These are phyloP conservation scores for Theodoxus fluviatilis DNA, from an alignment of 2,888 invertebrate genomes.

Conservation along the genomic window DNA sequence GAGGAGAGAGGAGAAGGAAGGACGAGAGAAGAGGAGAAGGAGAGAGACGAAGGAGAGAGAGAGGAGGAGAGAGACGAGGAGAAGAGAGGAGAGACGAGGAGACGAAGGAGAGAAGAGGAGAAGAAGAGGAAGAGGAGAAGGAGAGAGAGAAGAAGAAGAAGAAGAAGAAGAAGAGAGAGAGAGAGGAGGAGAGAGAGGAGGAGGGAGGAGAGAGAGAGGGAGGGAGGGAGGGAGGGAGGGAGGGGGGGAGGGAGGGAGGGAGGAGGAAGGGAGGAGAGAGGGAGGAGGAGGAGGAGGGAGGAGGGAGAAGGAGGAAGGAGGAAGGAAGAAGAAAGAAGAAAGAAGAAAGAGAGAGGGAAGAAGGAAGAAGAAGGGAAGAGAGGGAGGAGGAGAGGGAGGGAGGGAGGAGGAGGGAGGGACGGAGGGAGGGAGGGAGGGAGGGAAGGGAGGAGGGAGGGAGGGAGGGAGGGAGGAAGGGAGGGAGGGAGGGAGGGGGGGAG, in stretches of 20 bases:
- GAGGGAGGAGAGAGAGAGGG: constrained; percentile 3
- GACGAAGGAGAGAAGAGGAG: not conserved
- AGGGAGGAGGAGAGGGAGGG: too few relatives aligned
- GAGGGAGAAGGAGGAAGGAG: too few relatives aligned
- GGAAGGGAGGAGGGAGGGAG: not conserved
- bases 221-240: not conserved
- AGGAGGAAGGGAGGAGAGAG: not conserved
- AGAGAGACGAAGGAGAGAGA: too few relatives aligned
- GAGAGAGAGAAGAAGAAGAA: not conserved
- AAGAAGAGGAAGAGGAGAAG: not conserved
- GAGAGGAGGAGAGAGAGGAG: not conserved
- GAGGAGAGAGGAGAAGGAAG: not conserved
- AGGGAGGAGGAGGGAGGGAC: too few relatives aligned
- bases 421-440: constrained; percentile 6
- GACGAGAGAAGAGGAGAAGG: too few relatives aligned
- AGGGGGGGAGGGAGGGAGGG: not conserved
- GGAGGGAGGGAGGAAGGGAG: not conserved
- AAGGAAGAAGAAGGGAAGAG: too few relatives aligned
- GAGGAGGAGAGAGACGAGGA: not conserved
- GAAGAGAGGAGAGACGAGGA: not conserved
- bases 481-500: not conserved
- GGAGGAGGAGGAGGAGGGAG: not conserved
- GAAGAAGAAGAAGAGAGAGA: not conserved
- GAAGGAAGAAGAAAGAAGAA: too few relatives aligned
- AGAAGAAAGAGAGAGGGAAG: too few relatives aligned